phyloP scores from a whole-genome alignment of 2,797 vertebrate genomes.

The Syndactyla subalaris region DNA sequence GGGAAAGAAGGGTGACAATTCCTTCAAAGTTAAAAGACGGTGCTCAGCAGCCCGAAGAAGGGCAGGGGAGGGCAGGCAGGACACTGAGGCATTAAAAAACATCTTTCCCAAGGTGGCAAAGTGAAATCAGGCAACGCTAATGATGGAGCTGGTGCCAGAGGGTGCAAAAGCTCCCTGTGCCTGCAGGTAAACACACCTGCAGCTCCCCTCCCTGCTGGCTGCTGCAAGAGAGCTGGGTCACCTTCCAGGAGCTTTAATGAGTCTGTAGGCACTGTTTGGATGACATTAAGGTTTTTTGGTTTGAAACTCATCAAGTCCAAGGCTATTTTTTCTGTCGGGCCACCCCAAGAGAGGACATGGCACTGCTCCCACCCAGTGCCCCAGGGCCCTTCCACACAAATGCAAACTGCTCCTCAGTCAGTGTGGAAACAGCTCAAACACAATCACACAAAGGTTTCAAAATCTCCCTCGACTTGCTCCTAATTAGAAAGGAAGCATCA shows the following conservation, averaged over 20 bases:
- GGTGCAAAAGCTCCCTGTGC: background rate
- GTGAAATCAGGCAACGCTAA: slow-evolving; percentile 32
- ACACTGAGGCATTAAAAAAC: background rate
- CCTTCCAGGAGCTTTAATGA: background rate
- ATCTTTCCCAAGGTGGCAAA: background rate
- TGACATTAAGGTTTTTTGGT: background rate
- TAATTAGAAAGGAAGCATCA: background rate
- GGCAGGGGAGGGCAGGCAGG: slow-evolving; percentile 9
- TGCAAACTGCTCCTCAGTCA: fast-evolving
- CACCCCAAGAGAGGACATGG: background rate
- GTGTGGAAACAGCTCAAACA: background rate
- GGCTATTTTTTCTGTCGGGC: fast-evolving
- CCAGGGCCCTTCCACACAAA: background rate
- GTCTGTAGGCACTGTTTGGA: background rate
- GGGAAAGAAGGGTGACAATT: background rate
- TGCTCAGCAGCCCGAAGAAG: slow-evolving; percentile 25
- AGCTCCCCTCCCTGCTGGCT: background rate
- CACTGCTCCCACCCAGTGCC: background rate
- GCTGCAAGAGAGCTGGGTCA: background rate
- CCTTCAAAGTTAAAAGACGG: background rate
- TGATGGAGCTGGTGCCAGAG: background rate
- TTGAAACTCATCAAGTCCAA: background rate
- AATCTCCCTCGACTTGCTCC: background rate
- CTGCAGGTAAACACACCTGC: background rate
- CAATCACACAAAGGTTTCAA: background rate